Evolutionary conservation across 2,797 vertebrate genomes (phyloP).

Genomic region (Megalops cyprinoides): DNA sequence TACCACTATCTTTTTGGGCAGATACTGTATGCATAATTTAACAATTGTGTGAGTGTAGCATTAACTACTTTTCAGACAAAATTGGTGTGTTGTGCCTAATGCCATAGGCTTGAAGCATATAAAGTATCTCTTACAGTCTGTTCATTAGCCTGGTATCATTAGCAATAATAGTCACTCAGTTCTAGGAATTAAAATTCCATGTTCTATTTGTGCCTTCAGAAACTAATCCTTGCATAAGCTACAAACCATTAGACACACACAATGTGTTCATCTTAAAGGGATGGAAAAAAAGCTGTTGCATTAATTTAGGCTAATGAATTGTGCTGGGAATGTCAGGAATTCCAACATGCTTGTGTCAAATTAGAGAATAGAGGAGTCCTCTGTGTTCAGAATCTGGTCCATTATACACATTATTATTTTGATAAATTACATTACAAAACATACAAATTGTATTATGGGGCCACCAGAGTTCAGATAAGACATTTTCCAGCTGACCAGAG

Average conservation of each 20-base stretch:
- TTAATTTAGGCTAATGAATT: slow-evolving; percentile 41
- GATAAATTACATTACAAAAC: not conserved
- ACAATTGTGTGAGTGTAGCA: not conserved
- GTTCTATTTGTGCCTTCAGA: slow-evolving; percentile 29
- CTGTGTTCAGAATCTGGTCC: not conserved
- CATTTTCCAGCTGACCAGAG: not conserved
- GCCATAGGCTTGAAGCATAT: not conserved
- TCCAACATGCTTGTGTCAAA: slow-evolving; percentile 38
- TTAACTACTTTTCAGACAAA: not conserved
- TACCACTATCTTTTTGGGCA: not conserved
- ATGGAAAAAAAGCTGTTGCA: slow-evolving; percentile 1
- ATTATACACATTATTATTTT: slow-evolving; percentile 18
- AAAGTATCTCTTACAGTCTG: slow-evolving; percentile 25
- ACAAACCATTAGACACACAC: slow-evolving; percentile 27
- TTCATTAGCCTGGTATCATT: slow-evolving; percentile 32
- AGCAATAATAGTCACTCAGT: slow-evolving; percentile 29
- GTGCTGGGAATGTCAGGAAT: slow-evolving; percentile 44
- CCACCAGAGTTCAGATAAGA: not conserved
- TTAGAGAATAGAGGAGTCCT: slow-evolving; percentile 27
- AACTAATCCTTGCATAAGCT: slow-evolving; percentile 31
- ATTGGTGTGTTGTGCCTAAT: not conserved
- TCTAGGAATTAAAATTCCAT: slow-evolving; percentile 29
- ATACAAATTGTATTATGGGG: not conserved
- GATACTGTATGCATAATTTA: not conserved
- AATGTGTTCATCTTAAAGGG: slow-evolving; percentile 5